phyloP scores from a whole-genome alignment of 2,797 vertebrate species.

The Myotis pilosus region DNA sequence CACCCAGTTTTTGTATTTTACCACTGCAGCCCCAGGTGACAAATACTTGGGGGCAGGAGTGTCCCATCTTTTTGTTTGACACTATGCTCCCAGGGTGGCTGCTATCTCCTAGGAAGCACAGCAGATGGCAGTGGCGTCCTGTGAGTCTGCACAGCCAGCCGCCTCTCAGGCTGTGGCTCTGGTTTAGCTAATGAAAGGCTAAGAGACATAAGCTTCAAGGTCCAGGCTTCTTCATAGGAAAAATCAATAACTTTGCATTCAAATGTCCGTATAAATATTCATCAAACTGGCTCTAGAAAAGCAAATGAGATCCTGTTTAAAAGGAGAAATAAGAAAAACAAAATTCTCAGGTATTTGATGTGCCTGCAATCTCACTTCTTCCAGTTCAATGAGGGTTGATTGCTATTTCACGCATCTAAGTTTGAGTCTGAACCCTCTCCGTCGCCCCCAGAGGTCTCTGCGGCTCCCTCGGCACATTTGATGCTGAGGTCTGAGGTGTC shows the following conservation, averaged over 20 bases:
- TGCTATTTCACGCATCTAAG: neutral
- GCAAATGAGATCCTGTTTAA: neutral
- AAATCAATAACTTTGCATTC: neutral
- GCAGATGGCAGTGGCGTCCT: constrained; percentile 64
- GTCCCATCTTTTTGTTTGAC: too few species aligned
- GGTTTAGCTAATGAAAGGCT: neutral
- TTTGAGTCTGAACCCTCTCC: neutral
- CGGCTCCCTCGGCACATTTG: neutral
- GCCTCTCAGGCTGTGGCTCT: neutral
- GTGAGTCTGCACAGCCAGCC: neutral
- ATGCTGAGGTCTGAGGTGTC: neutral
- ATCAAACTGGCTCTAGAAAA: neutral
- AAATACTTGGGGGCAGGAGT: too few species aligned
- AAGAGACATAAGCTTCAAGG: neutral
- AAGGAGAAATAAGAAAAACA: neutral
- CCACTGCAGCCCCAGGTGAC: neutral
- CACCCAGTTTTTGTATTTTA: fast-evolving
- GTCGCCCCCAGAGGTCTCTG: neutral
- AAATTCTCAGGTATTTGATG: neutral
- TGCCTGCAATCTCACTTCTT: neutral
- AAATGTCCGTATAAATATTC: neutral
- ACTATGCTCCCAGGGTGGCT: neutral
- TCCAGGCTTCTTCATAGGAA: neutral
- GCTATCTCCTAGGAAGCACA: neutral
- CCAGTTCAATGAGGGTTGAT: neutral